phyloP scores from a whole-genome alignment of 2,797 vertebrate genomes.

The Bucorvus abyssinicus region DNA sequence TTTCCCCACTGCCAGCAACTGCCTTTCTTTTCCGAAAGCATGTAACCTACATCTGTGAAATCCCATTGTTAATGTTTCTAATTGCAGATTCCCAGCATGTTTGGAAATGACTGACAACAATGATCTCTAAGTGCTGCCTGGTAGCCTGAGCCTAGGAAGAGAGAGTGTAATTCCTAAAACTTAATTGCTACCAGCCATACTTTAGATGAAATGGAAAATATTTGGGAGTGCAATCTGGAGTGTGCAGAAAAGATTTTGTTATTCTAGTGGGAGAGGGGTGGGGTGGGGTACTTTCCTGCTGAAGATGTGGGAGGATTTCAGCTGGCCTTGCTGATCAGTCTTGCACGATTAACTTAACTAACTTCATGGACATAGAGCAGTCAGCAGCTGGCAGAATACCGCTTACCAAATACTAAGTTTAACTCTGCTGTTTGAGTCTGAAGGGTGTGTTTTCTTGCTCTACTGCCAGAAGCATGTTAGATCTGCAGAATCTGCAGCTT shows the following conservation, averaged over 20 bases:
- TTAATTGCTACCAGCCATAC: neutral
- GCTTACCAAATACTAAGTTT: neutral
- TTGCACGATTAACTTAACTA: neutral
- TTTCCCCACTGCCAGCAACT: neutral
- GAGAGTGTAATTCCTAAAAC: neutral
- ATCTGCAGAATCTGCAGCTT: neutral
- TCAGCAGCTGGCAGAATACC: neutral
- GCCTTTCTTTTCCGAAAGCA: constrained; percentile 15
- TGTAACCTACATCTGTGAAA: constrained; percentile 34
- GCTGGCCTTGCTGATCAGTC: neutral
- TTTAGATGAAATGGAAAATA: neutral
- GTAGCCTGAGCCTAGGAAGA: neutral
- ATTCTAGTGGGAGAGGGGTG: neutral
- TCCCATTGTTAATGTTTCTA: constrained; percentile 39
- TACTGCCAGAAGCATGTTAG: neutral
- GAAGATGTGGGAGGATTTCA: neutral
- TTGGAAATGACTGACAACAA: constrained; percentile 38
- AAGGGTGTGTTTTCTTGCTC: neutral
- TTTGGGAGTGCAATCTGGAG: neutral
- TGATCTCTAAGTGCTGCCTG: neutral
- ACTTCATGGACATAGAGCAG: neutral
- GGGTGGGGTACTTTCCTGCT: neutral
- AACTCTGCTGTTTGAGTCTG: neutral
- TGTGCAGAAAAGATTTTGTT: neutral
- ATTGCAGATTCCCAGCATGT: constrained; percentile 22